Percentiles rank a stretch among this genome's conserved stretches.
These are phyloP conservation scores for Myripristis jacobus DNA, from an alignment of 2,797 vertebrate species.

Conservation along the genomic window DNA sequence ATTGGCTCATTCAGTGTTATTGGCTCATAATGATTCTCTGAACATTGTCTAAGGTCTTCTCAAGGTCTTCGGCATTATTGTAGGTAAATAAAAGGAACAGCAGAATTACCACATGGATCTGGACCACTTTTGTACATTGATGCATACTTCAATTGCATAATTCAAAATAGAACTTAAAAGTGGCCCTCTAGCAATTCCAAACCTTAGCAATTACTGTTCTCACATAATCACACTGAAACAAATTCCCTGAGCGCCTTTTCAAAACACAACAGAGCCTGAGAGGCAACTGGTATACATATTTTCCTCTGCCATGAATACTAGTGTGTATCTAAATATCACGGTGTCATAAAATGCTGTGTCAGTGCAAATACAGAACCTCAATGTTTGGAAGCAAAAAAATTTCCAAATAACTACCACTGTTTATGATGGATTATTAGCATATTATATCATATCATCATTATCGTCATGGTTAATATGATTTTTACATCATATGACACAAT, in stretches of 20 bases:
- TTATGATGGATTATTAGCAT: too few species aligned
- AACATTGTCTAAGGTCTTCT: constrained; percentile 65
- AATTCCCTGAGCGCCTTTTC: constrained; percentile 29
- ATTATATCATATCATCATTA: too few species aligned
- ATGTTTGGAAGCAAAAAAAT: too few species aligned
- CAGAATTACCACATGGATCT: constrained; percentile 30
- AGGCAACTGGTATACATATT: background rate
- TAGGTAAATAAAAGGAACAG: constrained; percentile 37
- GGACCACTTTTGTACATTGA: constrained; percentile 40
- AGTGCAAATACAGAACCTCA: too few species aligned
- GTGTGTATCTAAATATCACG: constrained; percentile 15
- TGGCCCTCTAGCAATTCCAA: constrained; percentile 40
- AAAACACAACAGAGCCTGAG: background rate
- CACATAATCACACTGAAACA: constrained; percentile 37
- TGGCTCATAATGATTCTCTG: constrained; percentile 26
- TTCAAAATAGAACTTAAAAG: constrained; percentile 22
- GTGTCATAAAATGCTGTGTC: background rate
- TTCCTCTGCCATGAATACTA: constrained; percentile 22
- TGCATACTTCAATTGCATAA: constrained; percentile 28
- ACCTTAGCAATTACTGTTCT: constrained; percentile 40
- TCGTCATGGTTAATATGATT: background rate
- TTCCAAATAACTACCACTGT: too few species aligned
- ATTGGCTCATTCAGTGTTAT: background rate
- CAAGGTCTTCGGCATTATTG: constrained; percentile 59
- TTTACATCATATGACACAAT: background rate